Evolutionary conservation across 2,888 invertebrate genomes (phyloP).

Genomic region (Uropetala carovei): DNA sequence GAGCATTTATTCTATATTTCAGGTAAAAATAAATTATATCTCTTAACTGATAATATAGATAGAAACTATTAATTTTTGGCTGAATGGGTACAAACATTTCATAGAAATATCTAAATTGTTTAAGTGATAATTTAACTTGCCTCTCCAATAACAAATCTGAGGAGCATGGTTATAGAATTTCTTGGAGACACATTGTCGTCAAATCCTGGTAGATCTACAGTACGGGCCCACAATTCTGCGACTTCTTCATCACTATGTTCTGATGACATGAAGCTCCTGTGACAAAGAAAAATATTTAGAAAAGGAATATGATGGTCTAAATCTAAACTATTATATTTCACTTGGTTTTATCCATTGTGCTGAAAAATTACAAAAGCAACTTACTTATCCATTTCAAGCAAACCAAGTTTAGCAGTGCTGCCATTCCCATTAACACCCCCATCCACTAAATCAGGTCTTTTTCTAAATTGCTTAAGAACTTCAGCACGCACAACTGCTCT

Average conservation of each 20-base stretch:
- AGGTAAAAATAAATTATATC: no score
- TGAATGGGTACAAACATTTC: no score
- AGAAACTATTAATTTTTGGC: no score
- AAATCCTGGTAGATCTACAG: slow-evolving; percentile 87
- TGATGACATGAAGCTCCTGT: slow-evolving; percentile 78
- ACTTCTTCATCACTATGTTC: slow-evolving; percentile 85
- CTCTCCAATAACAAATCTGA: slow-evolving; percentile 85
- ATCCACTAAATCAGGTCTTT: slow-evolving; percentile 34
- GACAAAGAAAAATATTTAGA: slow-evolving; percentile 65
- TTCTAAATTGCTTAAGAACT: slow-evolving; percentile 61
- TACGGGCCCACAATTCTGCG: slow-evolving; percentile 83
- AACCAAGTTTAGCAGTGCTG: slow-evolving; percentile 73
- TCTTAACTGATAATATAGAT: no score
- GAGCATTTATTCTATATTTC: no score
- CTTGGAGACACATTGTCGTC: slow-evolving; percentile 89
- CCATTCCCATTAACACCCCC: not conserved
- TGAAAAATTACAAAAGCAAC: slow-evolving; percentile 37
- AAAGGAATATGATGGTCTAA: not conserved
- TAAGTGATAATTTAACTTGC: slow-evolving; percentile 71
- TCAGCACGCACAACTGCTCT: slow-evolving; percentile 67
- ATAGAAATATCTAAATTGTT: not conserved
- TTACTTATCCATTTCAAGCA: slow-evolving; percentile 74
- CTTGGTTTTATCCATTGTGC: not conserved
- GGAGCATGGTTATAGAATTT: slow-evolving; percentile 84
- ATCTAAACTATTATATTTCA: not conserved